These are phyloP conservation scores for Volucella inanis DNA, from an alignment of 2,888 invertebrate species.

Conservation along the genomic window DNA sequence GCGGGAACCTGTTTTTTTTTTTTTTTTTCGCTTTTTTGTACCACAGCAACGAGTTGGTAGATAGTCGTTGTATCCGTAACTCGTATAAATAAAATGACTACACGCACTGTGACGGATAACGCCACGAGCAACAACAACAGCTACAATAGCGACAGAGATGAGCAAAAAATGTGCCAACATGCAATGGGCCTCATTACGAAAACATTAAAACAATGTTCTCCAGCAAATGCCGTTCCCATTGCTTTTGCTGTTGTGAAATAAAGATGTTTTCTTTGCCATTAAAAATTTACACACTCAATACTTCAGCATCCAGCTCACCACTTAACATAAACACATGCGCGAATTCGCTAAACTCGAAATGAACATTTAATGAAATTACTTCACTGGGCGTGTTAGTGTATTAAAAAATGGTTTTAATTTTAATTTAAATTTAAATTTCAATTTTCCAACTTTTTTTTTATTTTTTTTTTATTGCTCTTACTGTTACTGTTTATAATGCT, in stretches of 20 bases:
- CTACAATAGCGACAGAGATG: neutral
- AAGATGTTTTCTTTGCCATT: slow-evolving; percentile 52
- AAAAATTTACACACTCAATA: slow-evolving; percentile 27
- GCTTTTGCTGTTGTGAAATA: slow-evolving; percentile 4
- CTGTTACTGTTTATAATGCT: slow-evolving; percentile 1
- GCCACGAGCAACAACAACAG: slow-evolving; percentile 9
- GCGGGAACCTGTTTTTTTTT: slow-evolving; percentile 37
- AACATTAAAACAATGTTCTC: slow-evolving; percentile 60
- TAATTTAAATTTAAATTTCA: slow-evolving; percentile 47
- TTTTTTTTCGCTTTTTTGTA: neutral
- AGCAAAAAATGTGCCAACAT: slow-evolving; percentile 71
- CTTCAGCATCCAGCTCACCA: slow-evolving; percentile 9
- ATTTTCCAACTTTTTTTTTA: slow-evolving; percentile 35
- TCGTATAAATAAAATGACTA: slow-evolving; percentile 55
- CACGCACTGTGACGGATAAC: slow-evolving; percentile 56
- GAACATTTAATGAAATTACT: slow-evolving; percentile 57
- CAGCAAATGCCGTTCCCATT: slow-evolving; percentile 18
- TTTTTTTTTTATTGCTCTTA: slow-evolving; percentile 2
- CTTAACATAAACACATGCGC: neutral
- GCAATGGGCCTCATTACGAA: slow-evolving; percentile 61
- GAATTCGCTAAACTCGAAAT: slow-evolving; percentile 15
- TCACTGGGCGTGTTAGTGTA: slow-evolving; percentile 58
- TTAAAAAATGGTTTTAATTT: slow-evolving; percentile 55
- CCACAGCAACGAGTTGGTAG: slow-evolving; percentile 15
- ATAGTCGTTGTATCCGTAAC: too few species aligned